A percentile compares a stretch with the other conserved stretches of the same genome.
These are phyloP conservation scores for Heliconius hortense DNA, from an alignment of 2,888 invertebrate species.

Conservation along the genomic window DNA sequence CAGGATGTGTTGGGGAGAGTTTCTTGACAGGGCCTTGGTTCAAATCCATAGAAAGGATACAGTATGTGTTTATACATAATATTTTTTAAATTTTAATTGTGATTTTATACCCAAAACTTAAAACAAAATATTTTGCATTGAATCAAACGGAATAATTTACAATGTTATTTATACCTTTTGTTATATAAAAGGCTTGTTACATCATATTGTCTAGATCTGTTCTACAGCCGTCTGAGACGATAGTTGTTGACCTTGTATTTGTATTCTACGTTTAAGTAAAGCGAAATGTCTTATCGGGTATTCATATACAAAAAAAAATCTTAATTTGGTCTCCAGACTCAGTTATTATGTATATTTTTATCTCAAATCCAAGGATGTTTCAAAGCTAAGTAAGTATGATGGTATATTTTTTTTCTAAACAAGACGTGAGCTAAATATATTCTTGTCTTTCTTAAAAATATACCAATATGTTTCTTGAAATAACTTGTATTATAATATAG, in stretches of 20 bases:
- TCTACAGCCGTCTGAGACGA: conserved; percentile 5
- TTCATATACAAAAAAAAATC: conserved; percentile 14
- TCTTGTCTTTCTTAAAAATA: background rate
- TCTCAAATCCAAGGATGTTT: background rate
- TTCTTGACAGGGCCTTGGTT: background rate
- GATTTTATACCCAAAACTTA: too few species aligned
- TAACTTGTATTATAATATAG: background rate
- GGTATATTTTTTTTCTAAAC: background rate
- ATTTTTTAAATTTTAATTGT: too few species aligned
- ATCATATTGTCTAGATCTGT: conserved; percentile 26
- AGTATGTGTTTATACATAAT: too few species aligned
- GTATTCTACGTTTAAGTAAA: conserved; percentile 13
- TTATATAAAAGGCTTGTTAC: conserved; percentile 22
- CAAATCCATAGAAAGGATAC: background rate
- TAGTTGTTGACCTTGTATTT: conserved; percentile 32
- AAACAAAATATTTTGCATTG: background rate
- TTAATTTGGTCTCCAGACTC: background rate
- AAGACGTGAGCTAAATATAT: background rate
- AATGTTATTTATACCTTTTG: background rate
- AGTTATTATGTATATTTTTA: background rate
- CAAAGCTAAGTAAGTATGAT: background rate
- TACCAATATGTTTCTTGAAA: background rate
- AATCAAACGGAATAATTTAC: background rate
- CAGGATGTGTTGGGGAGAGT: background rate
- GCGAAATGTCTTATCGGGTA: conserved; percentile 4